Evolutionary conservation across 2,797 vertebrate species (phyloP).

Genomic region (Ctenosaura bakeri): DNA sequence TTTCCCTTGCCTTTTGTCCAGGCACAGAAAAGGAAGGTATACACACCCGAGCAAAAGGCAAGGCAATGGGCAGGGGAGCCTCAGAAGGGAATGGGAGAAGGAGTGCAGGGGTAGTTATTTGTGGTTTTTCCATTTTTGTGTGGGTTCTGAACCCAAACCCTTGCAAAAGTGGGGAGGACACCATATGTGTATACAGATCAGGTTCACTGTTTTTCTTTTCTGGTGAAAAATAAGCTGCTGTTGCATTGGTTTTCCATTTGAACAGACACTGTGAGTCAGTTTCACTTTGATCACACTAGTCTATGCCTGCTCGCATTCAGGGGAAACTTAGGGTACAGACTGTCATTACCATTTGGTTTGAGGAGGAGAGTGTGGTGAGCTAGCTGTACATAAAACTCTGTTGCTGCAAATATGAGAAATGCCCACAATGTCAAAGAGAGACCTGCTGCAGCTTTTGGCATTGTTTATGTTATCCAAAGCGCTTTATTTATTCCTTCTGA

Average conservation of each 20-base stretch:
- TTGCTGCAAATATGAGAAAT: conserved; percentile 65
- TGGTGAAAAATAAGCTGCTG: conserved; percentile 42
- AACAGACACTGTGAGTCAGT: conserved; percentile 32
- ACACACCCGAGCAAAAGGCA: too few relatives aligned
- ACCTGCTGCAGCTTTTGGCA: conserved; percentile 50
- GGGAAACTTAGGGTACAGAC: conserved; percentile 55
- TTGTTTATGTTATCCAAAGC: conserved; percentile 56
- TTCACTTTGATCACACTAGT: conserved; percentile 38
- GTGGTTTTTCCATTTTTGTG: too few relatives aligned
- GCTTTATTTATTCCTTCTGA: conserved; percentile 66
- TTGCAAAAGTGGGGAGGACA: too few relatives aligned
- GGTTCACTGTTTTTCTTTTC: background rate
- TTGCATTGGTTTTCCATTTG: conserved; percentile 58
- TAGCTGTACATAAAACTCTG: conserved; percentile 45
- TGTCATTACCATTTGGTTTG: conserved; percentile 43
- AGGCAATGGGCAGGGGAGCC: too few relatives aligned
- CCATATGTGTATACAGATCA: background rate
- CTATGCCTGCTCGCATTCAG: conserved; percentile 31
- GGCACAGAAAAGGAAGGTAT: too few relatives aligned
- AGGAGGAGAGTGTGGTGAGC: conserved; percentile 15
- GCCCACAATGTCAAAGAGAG: conserved; percentile 54
- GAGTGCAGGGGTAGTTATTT: too few relatives aligned
- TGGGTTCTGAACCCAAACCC: too few relatives aligned
- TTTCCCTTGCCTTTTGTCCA: too few relatives aligned
- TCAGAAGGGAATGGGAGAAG: too few relatives aligned